These are phyloP conservation scores for Creontiades dilutus DNA, from an alignment of 2,888 invertebrate genomes.

Conservation along the genomic window DNA sequence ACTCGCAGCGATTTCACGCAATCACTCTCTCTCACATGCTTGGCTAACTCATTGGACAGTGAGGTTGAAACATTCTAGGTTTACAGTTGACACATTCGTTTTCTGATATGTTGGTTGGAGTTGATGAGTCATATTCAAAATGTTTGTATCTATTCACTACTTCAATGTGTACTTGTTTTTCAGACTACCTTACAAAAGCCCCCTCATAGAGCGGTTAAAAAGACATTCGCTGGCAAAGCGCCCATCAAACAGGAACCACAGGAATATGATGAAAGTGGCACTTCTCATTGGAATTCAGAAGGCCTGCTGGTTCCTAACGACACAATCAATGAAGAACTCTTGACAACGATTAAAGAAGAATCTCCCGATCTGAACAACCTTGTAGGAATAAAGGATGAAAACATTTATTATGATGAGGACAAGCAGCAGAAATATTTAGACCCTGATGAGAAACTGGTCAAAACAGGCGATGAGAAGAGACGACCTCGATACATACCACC, in stretches of 20 bases:
- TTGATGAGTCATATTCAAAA: no score
- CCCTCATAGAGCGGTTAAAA: slow-evolving; percentile 73
- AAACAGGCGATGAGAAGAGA: slow-evolving; percentile 15
- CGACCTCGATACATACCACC: slow-evolving; percentile 63
- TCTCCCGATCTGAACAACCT: not conserved
- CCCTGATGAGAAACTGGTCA: slow-evolving; percentile 34
- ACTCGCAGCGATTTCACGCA: no score
- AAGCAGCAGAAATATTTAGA: slow-evolving; percentile 42
- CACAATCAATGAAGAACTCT: not conserved
- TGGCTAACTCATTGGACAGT: no score
- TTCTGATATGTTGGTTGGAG: no score
- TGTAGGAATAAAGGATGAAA: not conserved
- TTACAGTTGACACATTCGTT: no score
- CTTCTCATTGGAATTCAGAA: slow-evolving; percentile 1
- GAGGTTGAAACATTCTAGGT: no score
- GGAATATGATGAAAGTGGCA: not conserved
- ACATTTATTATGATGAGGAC: not conserved
- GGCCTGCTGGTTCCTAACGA: not conserved
- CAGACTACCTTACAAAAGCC: slow-evolving; percentile 72
- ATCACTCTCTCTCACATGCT: no score
- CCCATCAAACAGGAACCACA: slow-evolving; percentile 15
- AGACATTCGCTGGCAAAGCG: slow-evolving; percentile 71
- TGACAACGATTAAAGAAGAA: slow-evolving; percentile 12
- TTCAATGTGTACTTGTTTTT: slow-evolving; percentile 47
- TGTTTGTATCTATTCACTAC: not conserved